phyloP scores from a whole-genome alignment of 2,797 vertebrate genomes.

The Trachurus trachurus region DNA sequence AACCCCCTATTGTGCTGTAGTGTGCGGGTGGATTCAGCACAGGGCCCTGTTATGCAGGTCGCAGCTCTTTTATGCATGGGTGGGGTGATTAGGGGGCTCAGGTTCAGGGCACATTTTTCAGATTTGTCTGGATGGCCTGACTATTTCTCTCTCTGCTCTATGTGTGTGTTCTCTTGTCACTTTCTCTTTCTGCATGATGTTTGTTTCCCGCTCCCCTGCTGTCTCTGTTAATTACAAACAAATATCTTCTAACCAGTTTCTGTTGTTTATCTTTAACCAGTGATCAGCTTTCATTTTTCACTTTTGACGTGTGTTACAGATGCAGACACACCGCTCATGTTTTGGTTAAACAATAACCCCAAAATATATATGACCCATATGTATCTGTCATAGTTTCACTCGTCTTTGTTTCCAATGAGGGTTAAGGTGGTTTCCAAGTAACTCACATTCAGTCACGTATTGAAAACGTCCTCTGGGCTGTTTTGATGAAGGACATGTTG shows the following conservation, averaged over 20 bases:
- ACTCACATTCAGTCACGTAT: neutral
- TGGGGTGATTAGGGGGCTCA: slow-evolving; percentile 80
- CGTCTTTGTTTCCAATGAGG: neutral
- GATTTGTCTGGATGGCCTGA: slow-evolving; percentile 70
- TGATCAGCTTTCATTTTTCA: slow-evolving; percentile 16
- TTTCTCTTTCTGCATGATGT: slow-evolving; percentile 21
- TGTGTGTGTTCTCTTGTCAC: slow-evolving; percentile 28
- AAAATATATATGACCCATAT: neutral
- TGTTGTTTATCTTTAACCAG: neutral
- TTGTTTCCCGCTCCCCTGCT: neutral
- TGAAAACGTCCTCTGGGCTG: slow-evolving; percentile 8
- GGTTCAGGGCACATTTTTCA: slow-evolving; percentile 80
- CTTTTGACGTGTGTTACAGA: slow-evolving; percentile 1
- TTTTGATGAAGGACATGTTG: neutral
- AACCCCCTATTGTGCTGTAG: slow-evolving; percentile 83
- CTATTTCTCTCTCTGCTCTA: slow-evolving; percentile 50
- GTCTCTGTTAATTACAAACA: neutral
- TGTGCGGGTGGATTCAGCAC: slow-evolving; percentile 77
- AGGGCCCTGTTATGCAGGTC: slow-evolving; percentile 78
- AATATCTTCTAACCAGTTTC: neutral
- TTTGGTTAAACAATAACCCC: slow-evolving; percentile 11
- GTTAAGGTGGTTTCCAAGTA: slow-evolving; percentile 50
- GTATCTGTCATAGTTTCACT: neutral
- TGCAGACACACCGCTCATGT: neutral
- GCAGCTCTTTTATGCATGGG: slow-evolving; percentile 81